Base-by-base conservation (phyloP, 2,113 vertebrate genomes). In the Aptenodytes forsteri region DNA sequence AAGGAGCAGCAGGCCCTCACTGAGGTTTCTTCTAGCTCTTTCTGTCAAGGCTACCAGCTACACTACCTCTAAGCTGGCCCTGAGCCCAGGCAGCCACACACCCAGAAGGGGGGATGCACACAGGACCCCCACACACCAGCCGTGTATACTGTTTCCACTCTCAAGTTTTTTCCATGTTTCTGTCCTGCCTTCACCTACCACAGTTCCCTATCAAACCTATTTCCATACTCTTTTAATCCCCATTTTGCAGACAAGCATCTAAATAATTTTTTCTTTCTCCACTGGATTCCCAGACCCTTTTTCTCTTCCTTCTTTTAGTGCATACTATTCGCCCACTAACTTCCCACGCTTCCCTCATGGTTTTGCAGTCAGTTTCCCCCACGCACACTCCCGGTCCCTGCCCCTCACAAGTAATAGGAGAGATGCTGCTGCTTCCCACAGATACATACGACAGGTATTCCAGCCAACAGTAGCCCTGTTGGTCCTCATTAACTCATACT, bases 381-480 rank as follows among this genome's bases (percentile, higher is more conserved):
- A 78, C 2, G 0, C 38, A 27, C 11, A 59, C 38, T 70, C 46
- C 83, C 2, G 0, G 14, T 44, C 65, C n/a, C 38, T 77, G 66
- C 40, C 49, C 38, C 32, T 81, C 71, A 83, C 34, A 81, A 32
- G 22, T 44, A 58, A 8, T 1, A 58, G 56, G 32, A 70, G 30
- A 88, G 44, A 65, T 14, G 38, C 29, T 96, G 76, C 76, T 90
- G 9, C 61, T 94, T 94, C 42, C 87, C 89, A 87, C 64, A 82
- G 55, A 83, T 34, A 59, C 2, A 1, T 38, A n/a, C 25, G 30
- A 49, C 76, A 89, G 50, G 79, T 78, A 50, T 84, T 84, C 69
- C 72, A 87, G 42, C 36, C 44, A 77, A 38, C 81, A 75, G 44
- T 47, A 69, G 70, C 38, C 52, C 65, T 71, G 56, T 59, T 23